Conservation (phyloP, 2,888 invertebrate genomes). For the Phrixothrix hirtus region DNA sequence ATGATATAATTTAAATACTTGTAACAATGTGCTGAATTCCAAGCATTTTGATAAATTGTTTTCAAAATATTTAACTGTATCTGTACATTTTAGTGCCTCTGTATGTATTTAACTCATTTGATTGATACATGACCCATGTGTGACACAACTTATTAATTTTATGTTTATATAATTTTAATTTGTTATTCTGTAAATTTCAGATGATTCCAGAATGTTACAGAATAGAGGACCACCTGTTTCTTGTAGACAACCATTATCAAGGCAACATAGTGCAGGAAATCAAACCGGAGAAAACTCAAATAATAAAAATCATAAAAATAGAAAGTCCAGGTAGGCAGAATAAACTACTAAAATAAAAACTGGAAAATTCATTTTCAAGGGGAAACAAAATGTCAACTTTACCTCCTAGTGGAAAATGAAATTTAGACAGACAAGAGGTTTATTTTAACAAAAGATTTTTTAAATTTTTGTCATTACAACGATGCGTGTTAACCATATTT, state of each 20-base stretch:
- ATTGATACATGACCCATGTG: neutral
- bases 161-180: neutral
- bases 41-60: too few relatives aligned
- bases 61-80: too few relatives aligned
- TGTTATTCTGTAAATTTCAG: conserved; percentile 28
- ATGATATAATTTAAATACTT: too few relatives aligned
- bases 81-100: too few relatives aligned
- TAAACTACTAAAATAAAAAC: neutral
- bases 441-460: conserved; percentile 7
- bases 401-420: conserved; percentile 47
- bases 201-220: conserved; percentile 47
- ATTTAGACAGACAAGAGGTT: conserved; percentile 4
- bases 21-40: too few relatives aligned
- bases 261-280: conserved; percentile 31
- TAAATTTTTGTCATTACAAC: conserved; percentile 34
- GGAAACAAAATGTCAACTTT: conserved; percentile 46
- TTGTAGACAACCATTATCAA: conserved; percentile 45
- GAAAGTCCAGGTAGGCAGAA: conserved; percentile 46
- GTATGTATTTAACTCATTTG: too few relatives aligned
- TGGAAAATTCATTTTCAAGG: conserved; percentile 41
- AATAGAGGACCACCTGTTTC: conserved; percentile 47
- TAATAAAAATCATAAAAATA: conserved; percentile 41
- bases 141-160: neutral
- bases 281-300: conserved; percentile 37
- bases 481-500: conserved; percentile 36